These are phyloP conservation scores for Rhabdornis inornatus DNA, from an alignment of 2,113 vertebrate genomes.

Conservation along the genomic window DNA sequence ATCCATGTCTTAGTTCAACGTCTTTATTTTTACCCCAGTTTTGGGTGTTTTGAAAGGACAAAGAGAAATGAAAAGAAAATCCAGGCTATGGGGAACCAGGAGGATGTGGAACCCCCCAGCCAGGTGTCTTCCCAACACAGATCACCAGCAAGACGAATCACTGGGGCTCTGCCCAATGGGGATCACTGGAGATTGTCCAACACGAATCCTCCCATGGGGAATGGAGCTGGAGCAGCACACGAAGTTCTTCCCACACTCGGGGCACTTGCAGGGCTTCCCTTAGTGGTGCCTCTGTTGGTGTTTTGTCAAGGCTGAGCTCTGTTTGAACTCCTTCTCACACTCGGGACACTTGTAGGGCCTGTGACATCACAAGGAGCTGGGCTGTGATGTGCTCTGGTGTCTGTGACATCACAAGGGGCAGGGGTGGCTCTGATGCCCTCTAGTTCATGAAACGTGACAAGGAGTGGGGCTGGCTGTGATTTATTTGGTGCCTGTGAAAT, in stretches of 20 bases:
- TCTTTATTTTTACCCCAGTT: not conserved
- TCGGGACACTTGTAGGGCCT: not conserved
- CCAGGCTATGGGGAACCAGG: not conserved
- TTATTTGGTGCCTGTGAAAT: not conserved
- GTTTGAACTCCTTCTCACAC: too few relatives aligned
- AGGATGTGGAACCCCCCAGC: not conserved
- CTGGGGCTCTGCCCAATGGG: not conserved
- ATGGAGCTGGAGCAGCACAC: not conserved
- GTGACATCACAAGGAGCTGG: not conserved
- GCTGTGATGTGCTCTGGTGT: not conserved
- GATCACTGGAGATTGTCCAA: not conserved
- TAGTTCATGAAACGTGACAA: not conserved
- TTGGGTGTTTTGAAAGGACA: not conserved
- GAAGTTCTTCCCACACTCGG: too few relatives aligned
- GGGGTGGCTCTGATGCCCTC: not conserved
- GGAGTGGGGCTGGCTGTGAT: not conserved
- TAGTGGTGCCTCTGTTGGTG: too few relatives aligned
- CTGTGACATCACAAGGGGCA: not conserved
- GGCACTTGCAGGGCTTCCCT: too few relatives aligned
- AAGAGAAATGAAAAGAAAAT: not conserved
- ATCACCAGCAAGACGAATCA: not conserved
- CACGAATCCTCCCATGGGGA: fast-evolving
- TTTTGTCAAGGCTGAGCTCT: too few relatives aligned
- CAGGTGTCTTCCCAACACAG: not conserved
- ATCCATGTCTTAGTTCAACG: not conserved